Evolutionary conservation across 2,797 vertebrate species (phyloP), one percentile per base, ranked within the genome.

Genomic region (Streptopelia turtur): DNA sequence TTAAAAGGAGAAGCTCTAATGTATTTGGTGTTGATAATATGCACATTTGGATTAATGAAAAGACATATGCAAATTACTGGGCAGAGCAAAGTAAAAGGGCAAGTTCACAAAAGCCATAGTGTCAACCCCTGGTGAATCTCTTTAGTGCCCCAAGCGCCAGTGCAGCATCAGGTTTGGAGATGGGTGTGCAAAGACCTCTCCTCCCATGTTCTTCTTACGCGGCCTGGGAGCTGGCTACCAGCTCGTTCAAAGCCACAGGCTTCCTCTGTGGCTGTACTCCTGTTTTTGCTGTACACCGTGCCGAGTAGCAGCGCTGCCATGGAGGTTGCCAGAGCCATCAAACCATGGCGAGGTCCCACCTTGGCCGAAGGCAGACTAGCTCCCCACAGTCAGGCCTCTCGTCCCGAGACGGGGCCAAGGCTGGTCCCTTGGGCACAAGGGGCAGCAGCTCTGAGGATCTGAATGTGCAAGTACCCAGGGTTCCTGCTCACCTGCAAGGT

Each of bases 261-360:
- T 41, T 66, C 41, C 52, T 70, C 12, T 45, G 2, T 5, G n/a
- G 21, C 39, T 41, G 30, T 28, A 2, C 7, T 23, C 14, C 10
- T 80, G 31, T 1, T n/a, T 79, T 43, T 83, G 55, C 16, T 0
- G 0, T n/a, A 16, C 0, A 3, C 52, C 0, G 0, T 39, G 20
- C 33, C 0, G 2, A 66, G 65, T 52, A 69, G 39, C 53, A 71
- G 60, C 1, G 0, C 21, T 70, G 37, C 9, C 1, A 0, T 8
- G 37, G 80, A 61, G 56, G 25, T 39, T 55, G 28, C 52, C 50
- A 17, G 47, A 69, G 13, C 64, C 10, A 1, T 69, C 64, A 56
- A n/a, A 35, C 24, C 11, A 0, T 37, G 31, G 27, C 0, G 2
- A 77, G 11, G 31, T 70, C 17, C 14, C 33, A 45, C 47, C 49